phyloP scores from a whole-genome alignment of 2,797 vertebrate genomes.

The Neosilurus mollespiculum region DNA sequence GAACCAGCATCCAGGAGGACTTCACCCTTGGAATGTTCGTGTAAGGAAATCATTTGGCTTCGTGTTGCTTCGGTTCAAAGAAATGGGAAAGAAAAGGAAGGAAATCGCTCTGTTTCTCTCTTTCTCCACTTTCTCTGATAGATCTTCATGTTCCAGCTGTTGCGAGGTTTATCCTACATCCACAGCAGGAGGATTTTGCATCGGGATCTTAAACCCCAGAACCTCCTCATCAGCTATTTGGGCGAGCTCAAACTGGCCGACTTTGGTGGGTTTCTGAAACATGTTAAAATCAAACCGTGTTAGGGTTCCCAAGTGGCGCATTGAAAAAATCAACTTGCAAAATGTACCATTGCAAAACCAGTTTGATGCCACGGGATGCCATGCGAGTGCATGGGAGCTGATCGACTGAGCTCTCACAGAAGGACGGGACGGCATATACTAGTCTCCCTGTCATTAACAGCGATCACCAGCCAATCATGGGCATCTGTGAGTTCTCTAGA shows the following conservation, averaged over 20 bases:
- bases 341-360: too few relatives aligned
- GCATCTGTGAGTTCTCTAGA: background rate
- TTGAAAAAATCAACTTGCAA: too few relatives aligned
- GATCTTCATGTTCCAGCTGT: slow-evolving; percentile 91
- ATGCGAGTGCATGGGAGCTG: too few relatives aligned
- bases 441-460: too few relatives aligned
- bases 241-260: slow-evolving; percentile 92
- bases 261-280: slow-evolving; percentile 77
- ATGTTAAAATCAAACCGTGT: background rate
- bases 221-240: slow-evolving; percentile 90
- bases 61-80: slow-evolving; percentile 17
- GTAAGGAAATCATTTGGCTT: slow-evolving; percentile 63
- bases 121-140: slow-evolving; percentile 2
- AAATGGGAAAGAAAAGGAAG: background rate
- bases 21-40: slow-evolving; percentile 78
- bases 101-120: background rate
- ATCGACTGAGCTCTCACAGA: too few relatives aligned
- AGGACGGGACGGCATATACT: too few relatives aligned
- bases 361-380: too few relatives aligned
- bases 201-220: slow-evolving; percentile 90
- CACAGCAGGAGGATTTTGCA: slow-evolving; percentile 87
- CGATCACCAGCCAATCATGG: too few relatives aligned
- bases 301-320: too few relatives aligned
- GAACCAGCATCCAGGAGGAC: slow-evolving; percentile 84
- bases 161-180: slow-evolving; percentile 84